Conservation (phyloP, 2,888 invertebrate genomes). For the Eilema sororculum region DNA sequence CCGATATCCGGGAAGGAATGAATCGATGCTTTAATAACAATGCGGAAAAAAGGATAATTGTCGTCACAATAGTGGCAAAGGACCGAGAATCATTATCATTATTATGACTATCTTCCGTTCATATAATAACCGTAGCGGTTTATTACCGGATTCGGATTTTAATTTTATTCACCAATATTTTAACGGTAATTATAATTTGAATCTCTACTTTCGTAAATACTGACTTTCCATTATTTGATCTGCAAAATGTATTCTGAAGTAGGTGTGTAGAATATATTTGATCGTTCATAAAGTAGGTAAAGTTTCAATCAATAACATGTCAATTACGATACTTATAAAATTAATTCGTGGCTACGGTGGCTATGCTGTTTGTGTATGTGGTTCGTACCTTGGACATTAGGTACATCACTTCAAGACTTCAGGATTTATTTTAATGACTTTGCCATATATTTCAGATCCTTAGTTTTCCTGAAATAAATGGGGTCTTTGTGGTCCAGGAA, state of each 20-base stretch:
- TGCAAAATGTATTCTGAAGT: background rate
- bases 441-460: too few species aligned
- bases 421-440: too few species aligned
- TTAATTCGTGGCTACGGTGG: too few species aligned
- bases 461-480: too few species aligned
- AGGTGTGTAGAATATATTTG: background rate
- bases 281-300: background rate
- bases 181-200: slow-evolving; percentile 14
- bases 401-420: too few species aligned
- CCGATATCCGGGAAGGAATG: slow-evolving; percentile 83
- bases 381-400: too few species aligned
- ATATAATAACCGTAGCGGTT: slow-evolving; percentile 36
- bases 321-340: too few species aligned
- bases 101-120: slow-evolving; percentile 42
- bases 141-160: slow-evolving; percentile 46
- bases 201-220: background rate
- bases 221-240: background rate
- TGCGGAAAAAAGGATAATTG: slow-evolving; percentile 80
- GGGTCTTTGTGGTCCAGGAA: too few species aligned
- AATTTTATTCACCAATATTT: slow-evolving; percentile 12
- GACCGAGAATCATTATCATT: slow-evolving; percentile 39
- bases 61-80: slow-evolving; percentile 62
- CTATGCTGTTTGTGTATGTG: too few species aligned
- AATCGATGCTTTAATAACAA: slow-evolving; percentile 75
- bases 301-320: too few species aligned